A percentile compares a stretch with the other conserved stretches of the same genome.
Conservation (phyloP, 2,113 vertebrate species). For the Pedionomus torquatus region DNA sequence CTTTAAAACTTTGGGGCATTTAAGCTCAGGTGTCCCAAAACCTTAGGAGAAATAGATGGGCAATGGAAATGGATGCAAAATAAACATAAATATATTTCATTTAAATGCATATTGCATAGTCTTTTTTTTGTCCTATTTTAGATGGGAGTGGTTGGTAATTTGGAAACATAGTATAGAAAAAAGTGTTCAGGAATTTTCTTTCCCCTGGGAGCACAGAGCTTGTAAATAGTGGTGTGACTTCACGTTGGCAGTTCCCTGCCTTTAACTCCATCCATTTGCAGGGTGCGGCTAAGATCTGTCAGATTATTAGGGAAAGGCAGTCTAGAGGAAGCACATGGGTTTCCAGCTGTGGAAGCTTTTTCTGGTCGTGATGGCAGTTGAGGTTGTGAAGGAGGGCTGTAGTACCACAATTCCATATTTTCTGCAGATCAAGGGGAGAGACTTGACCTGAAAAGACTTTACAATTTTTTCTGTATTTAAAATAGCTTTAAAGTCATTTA, state of each 20-base stretch:
- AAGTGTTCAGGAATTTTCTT: background rate
- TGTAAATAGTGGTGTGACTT: background rate
- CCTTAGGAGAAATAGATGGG: background rate
- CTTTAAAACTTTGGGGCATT: background rate
- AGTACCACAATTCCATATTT: background rate
- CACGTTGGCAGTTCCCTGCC: background rate
- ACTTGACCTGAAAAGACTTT: background rate
- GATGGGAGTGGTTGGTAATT: background rate
- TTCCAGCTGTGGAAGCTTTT: background rate
- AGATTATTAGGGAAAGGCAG: background rate
- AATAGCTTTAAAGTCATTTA: background rate
- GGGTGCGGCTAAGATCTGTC: background rate
- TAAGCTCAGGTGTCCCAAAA: background rate
- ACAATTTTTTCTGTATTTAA: background rate
- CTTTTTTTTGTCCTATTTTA: background rate
- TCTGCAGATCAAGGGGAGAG: background rate
- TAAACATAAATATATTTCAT: background rate
- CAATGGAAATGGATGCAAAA: background rate
- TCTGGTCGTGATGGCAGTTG: background rate
- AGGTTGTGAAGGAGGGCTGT: background rate
- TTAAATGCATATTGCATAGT: background rate
- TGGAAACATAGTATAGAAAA: background rate
- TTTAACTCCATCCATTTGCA: background rate
- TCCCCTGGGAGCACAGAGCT: background rate
- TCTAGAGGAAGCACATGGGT: background rate